Conservation (phyloP, 2,888 invertebrate species). For the Pseudococcus longispinus region DNA sequence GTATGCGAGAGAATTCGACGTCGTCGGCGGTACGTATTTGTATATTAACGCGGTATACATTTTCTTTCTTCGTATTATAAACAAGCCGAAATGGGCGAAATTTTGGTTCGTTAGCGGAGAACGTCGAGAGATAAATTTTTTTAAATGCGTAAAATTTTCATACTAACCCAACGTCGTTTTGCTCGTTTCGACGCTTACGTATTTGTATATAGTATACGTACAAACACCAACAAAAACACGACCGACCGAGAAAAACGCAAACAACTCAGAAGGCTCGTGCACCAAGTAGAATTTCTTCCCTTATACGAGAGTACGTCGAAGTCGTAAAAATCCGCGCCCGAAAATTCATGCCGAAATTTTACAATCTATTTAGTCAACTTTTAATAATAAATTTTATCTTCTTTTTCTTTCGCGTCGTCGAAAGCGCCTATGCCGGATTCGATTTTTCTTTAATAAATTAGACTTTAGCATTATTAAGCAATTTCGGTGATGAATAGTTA, state of each 20-base stretch:
- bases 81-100: not conserved
- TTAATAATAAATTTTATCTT: not conserved
- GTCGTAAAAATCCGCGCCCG: not conserved
- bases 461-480: conserved; percentile 3
- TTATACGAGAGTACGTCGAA: not conserved
- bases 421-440: not conserved
- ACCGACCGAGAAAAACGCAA: not conserved
- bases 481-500: conserved; percentile 22
- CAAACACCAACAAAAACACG: not conserved
- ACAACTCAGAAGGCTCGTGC: not conserved
- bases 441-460: conserved; percentile 31
- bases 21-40: not conserved
- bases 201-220: no score
- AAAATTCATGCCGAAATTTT: conserved; percentile 19
- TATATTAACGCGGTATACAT: not conserved
- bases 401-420: not conserved
- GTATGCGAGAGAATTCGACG: not conserved
- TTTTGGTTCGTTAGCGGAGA: not conserved
- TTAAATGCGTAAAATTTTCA: conserved; percentile 1
- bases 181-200: not conserved
- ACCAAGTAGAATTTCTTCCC: not conserved
- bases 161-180: not conserved
- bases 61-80: not conserved
- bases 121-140: not conserved
- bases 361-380: conserved; percentile 26